phyloP scores from a whole-genome alignment of 2,888 invertebrate species.

The Drosophila eohydei region DNA sequence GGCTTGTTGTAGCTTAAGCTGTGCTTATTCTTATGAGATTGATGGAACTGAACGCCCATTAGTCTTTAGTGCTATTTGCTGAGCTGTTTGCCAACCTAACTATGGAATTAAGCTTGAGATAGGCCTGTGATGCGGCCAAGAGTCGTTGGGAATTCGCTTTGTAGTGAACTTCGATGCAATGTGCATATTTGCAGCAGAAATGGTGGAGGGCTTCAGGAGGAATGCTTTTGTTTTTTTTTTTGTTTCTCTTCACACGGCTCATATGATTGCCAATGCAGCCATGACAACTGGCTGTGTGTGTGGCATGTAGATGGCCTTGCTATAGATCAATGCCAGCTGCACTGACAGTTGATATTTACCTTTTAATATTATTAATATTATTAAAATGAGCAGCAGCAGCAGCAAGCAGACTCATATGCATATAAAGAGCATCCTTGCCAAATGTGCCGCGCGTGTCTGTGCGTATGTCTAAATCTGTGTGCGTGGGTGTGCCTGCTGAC shows the following conservation, averaged over 20 bases:
- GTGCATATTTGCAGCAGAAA: conserved; percentile 18
- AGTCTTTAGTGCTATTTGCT: not conserved
- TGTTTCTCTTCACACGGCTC: not conserved
- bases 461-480: not conserved
- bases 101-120: conserved; percentile 9
- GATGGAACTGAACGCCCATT: not conserved
- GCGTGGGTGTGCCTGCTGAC: conserved; percentile 26
- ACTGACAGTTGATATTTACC: conserved; percentile 73
- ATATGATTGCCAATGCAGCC: conserved; percentile 21
- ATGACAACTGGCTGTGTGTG: conserved; percentile 22
- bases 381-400: conserved; percentile 60
- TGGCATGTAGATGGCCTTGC: conserved; percentile 33
- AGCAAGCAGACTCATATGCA: conserved; percentile 22
- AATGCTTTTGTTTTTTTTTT: conserved; percentile 8
- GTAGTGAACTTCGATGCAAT: conserved; percentile 20
- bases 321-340: conserved; percentile 73
- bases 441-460: conserved; percentile 36
- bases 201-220: not conserved
- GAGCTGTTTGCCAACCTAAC: conserved; percentile 4
- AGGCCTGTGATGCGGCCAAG: not conserved
- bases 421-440: conserved; percentile 26
- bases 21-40: conserved; percentile 4
- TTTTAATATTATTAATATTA: conserved; percentile 76
- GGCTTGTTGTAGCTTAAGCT: not conserved
- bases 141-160: conserved; percentile 1